These are phyloP conservation scores for Thunnus albacares DNA, from an alignment of 2,797 vertebrate genomes.

Conservation along the genomic window DNA sequence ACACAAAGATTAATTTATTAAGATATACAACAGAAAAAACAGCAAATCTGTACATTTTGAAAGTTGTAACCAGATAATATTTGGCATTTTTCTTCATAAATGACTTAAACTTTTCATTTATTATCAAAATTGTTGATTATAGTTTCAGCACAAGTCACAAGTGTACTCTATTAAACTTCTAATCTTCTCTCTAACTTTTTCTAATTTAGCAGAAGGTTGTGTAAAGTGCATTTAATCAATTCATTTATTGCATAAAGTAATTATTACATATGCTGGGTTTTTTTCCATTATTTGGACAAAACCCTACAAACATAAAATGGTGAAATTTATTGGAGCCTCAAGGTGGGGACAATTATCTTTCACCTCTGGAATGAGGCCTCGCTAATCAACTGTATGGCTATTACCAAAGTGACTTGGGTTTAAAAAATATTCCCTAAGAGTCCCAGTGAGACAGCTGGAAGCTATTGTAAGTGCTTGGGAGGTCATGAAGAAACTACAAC, in stretches of 20 bases:
- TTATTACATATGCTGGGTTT: slow-evolving; percentile 13
- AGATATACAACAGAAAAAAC: no score
- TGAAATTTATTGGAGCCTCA: slow-evolving; percentile 33
- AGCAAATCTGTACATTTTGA: background rate
- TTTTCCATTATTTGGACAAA: slow-evolving; percentile 39
- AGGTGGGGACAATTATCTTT: slow-evolving; percentile 79
- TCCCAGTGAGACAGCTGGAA: slow-evolving; percentile 81
- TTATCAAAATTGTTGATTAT: no score
- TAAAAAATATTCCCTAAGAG: slow-evolving; percentile 76
- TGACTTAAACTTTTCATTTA: no score
- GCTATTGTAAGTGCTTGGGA: slow-evolving; percentile 61
- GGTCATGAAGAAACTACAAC: slow-evolving; percentile 38
- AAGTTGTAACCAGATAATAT: background rate
- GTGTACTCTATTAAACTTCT: background rate
- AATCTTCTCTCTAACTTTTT: background rate
- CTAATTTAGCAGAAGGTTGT: slow-evolving; percentile 9
- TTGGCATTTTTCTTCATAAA: no score
- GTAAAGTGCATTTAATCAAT: slow-evolving; percentile 26
- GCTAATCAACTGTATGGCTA: slow-evolving; percentile 75
- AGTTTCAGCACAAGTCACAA: background rate
- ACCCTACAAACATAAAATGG: slow-evolving; percentile 38
- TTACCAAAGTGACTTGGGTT: slow-evolving; percentile 74
- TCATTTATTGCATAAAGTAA: slow-evolving; percentile 28
- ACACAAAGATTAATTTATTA: background rate
- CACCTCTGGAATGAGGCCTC: slow-evolving; percentile 67